Base-by-base conservation (phyloP, 2,113 vertebrate species). In the Colistium nudipinnis region DNA sequence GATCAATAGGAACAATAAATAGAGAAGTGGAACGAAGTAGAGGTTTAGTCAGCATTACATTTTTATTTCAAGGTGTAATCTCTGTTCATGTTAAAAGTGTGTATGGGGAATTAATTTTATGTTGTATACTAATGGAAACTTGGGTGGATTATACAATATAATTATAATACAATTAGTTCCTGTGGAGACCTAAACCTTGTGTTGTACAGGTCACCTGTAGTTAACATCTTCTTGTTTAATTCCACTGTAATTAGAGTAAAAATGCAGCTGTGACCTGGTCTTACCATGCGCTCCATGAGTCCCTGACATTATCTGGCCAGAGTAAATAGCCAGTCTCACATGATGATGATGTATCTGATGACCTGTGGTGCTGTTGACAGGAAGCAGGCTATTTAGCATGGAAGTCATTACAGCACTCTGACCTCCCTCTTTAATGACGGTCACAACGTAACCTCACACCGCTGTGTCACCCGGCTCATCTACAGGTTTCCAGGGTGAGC, bases 321-420 rank as follows among this genome's bases (percentile, higher is more conserved):
- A 68, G 59, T 56, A 65, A 83, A 81, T 71, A 63, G 31, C 57
- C 31, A 36, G 62, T 60, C 57, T 56, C 68, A 51, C 45, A 63
- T 72, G 76, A 72, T 51, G 36, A 74, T 49, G 62, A 68, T 71
- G 38, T 39, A 55, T 45, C 35, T 66, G 63, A 76, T 82, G 70
- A 80, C 70, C 72, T 72, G 66, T 66, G 54, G 57, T 6, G 41
- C 60, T 28, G 41, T 72, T 92, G 89, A 90, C 87, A 90, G 62
- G 66, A 66, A 83, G 63, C 82, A 84, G 67, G 73, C 73, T 62
- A 62, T 78, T 85, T 75, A 84, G 54, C 41, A 80, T 83, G 82
- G 88, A 89, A 93, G 51, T 62, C 83, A 91, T 82, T 89, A 90
- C 76, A 77, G 80, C 49, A 43, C 73, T 52, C 49, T 82, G 69